A percentile compares a stretch with the other conserved stretches of the same genome.
phyloP scores from a whole-genome alignment of 2,113 vertebrate species.

The Dermatemys mawii region DNA sequence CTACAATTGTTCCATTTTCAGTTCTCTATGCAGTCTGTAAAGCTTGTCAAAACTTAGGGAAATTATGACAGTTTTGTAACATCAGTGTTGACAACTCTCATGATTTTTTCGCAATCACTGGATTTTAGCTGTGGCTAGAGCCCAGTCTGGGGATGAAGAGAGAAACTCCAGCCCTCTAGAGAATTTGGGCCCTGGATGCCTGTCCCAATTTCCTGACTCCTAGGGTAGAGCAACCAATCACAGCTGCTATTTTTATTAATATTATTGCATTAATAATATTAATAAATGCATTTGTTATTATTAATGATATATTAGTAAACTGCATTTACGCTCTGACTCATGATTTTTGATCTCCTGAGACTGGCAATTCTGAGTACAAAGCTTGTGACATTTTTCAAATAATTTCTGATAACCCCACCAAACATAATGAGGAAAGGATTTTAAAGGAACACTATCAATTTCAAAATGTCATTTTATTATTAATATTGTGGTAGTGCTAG shows the following conservation, averaged over 20 bases:
- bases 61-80: background rate
- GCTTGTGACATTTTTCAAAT: too few species aligned
- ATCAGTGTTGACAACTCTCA: background rate
- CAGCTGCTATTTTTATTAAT: background rate
- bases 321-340: too few species aligned
- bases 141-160: background rate
- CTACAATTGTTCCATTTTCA: background rate
- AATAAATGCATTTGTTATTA: too few species aligned
- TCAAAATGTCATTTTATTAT: too few species aligned
- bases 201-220: background rate
- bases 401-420: too few species aligned
- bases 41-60: background rate
- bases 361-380: too few species aligned
- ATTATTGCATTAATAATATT: too few species aligned
- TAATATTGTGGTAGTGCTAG: too few species aligned
- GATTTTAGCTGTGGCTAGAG: background rate
- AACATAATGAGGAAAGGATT: too few species aligned
- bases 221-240: background rate
- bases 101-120: background rate
- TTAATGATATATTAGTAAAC: too few species aligned
- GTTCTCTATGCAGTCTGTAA: background rate
- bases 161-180: background rate
- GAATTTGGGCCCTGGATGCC: background rate
- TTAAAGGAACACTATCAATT: too few species aligned
- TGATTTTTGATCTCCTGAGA: too few species aligned